Percentiles rank a stretch among this genome's conserved stretches.
Evolutionary conservation across 2,888 invertebrate genomes (phyloP).

Genomic region (Nomada fucata): DNA sequence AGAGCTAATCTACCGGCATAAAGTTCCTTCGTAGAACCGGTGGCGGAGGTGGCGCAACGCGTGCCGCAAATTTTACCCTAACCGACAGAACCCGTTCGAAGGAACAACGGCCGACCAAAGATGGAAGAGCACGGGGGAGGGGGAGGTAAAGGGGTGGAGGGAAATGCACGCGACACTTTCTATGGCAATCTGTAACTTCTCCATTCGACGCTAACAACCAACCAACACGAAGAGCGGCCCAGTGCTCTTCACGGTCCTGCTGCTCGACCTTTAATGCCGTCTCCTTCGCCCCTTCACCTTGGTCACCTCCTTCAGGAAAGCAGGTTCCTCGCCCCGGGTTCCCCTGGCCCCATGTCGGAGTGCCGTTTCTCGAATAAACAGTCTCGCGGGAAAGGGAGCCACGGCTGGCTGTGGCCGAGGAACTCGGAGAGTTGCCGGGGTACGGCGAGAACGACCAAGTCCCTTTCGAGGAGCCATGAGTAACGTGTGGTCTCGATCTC

Average conservation of each 20-base stretch:
- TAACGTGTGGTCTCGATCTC: conserved; percentile 65
- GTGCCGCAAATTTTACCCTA: conserved; percentile 55
- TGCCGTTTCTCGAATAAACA: conserved; percentile 69
- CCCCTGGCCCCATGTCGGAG: conserved; percentile 52
- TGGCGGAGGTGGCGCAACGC: conserved; percentile 37
- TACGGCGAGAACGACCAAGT: conserved; percentile 53
- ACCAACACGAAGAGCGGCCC: conserved; percentile 58
- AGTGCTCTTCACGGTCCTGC: conserved; percentile 55
- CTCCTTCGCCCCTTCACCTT: conserved; percentile 39
- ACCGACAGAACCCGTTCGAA: conserved; percentile 24
- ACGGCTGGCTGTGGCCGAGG: not conserved
- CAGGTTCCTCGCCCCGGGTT: conserved; percentile 14
- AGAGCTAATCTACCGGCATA: conserved; percentile 49
- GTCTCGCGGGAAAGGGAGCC: conserved; percentile 46
- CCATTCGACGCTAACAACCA: conserved; percentile 76
- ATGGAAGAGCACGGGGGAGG: conserved; percentile 11
- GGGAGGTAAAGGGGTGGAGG: not conserved
- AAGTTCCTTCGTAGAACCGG: conserved; percentile 31
- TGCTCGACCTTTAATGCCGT: conserved; percentile 58
- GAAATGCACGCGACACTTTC: conserved; percentile 63
- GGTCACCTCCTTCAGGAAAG: conserved; percentile 27
- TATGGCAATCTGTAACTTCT: conserved; percentile 77
- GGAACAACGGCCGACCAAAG: conserved; percentile 7
- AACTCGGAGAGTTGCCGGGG: too few relatives aligned
- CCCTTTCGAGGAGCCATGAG: conserved; percentile 58